Evolutionary conservation across 2,113 vertebrate genomes (phyloP).

Genomic region (Aegotheles bennettii): DNA sequence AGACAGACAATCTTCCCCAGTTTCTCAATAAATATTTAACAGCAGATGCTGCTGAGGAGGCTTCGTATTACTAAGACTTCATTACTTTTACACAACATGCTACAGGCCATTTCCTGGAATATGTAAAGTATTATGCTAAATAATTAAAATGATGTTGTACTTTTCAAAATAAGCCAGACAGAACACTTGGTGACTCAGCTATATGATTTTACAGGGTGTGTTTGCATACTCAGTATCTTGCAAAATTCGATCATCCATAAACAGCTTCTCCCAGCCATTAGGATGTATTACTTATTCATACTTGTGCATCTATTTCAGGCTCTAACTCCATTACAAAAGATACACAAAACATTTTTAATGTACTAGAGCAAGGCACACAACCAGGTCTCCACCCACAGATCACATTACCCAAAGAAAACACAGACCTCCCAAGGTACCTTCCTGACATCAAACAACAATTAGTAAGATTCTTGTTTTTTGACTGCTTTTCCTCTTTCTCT

Average conservation of each 20-base stretch:
- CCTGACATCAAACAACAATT: not conserved
- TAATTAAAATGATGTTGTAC: conserved; percentile 40
- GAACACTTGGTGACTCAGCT: conserved; percentile 29
- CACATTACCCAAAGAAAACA: not conserved
- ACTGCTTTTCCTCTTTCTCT: not conserved
- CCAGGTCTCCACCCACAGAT: not conserved
- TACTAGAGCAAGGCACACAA: not conserved
- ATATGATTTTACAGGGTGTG: not conserved
- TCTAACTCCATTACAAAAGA: not conserved
- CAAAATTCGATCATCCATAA: conserved; percentile 37
- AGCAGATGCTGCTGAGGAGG: not conserved
- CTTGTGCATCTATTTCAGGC: not conserved
- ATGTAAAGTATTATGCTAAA: conserved; percentile 24
- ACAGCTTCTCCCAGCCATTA: conserved; percentile 6
- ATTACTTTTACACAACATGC: conserved; percentile 17
- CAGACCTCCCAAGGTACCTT: not conserved
- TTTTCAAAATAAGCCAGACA: conserved; percentile 36
- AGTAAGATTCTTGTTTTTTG: not conserved
- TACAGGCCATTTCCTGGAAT: conserved; percentile 25
- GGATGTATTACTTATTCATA: conserved; percentile 38
- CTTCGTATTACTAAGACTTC: conserved; percentile 9
- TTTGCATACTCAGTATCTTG: conserved; percentile 31
- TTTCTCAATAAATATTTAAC: conserved; percentile 33
- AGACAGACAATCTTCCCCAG: not conserved
- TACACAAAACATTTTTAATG: not conserved